Conservation (phyloP, 2,113 vertebrate genomes). For the Planiliza haematocheilus region DNA sequence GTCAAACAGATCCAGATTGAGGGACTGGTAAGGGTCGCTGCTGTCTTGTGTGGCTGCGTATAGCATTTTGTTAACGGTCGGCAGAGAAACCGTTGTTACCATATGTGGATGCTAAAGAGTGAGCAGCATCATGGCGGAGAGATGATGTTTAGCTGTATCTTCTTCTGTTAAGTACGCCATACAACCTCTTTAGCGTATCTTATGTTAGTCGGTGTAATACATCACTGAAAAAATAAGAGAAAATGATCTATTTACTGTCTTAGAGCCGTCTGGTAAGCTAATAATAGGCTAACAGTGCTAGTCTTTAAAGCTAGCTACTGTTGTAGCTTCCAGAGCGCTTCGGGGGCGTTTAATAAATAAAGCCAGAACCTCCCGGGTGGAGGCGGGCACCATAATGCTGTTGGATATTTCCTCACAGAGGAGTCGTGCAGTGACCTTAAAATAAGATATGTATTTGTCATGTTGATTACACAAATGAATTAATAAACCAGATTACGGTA, state of each 20-base stretch:
- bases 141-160: background rate
- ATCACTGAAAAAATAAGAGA: background rate
- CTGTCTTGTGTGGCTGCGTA: rapidly evolving
- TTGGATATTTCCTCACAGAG: background rate
- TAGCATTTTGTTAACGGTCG: rapidly evolving
- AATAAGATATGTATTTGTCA: too few species aligned
- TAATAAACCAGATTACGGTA: too few species aligned
- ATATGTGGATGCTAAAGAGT: constrained; percentile 13
- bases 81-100: background rate
- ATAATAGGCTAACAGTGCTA: background rate
- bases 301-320: background rate
- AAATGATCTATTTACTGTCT: background rate
- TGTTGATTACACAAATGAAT: too few species aligned
- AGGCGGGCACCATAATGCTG: background rate
- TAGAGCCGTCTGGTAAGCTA: background rate
- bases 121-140: constrained; percentile 67
- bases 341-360: background rate
- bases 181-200: rapidly evolving
- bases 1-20: constrained; percentile 84
- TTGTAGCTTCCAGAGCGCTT: background rate
- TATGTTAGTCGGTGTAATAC: background rate
- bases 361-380: background rate
- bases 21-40: constrained; percentile 73
- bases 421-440: too few species aligned
- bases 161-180: background rate